A percentile compares a stretch with the other conserved stretches of the same genome.
Conservation (phyloP, 2,797 vertebrate genomes). For the Eulemur albifrons region DNA sequence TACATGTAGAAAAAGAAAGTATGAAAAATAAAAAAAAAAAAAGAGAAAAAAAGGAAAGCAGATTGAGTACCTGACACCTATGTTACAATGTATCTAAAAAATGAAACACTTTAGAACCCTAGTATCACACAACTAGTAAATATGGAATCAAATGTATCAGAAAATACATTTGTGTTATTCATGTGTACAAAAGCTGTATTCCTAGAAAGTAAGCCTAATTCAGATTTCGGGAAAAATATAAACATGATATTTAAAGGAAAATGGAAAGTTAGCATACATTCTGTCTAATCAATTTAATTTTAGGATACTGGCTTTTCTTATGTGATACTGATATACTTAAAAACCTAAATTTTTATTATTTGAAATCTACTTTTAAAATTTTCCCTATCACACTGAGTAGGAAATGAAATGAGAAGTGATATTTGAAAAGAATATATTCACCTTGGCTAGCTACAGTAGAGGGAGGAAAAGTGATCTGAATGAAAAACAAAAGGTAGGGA, state of each 20-base stretch:
- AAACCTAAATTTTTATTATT: neutral
- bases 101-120: neutral
- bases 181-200: neutral
- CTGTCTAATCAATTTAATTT: slow-evolving; percentile 13
- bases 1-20: no score
- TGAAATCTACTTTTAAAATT: neutral
- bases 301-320: neutral
- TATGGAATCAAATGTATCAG: neutral
- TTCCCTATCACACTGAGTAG: neutral
- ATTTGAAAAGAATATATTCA: neutral
- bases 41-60: neutral
- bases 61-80: neutral
- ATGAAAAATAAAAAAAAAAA: no score
- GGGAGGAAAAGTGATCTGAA: neutral
- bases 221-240: neutral
- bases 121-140: slow-evolving; percentile 1
- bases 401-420: neutral
- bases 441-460: neutral
- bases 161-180: neutral
- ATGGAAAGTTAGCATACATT: neutral
- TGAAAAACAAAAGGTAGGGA: neutral
- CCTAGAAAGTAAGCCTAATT: neutral
- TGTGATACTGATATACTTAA: neutral
- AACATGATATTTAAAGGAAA: slow-evolving; percentile 16
- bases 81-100: neutral